phyloP scores from a whole-genome alignment of 1,140 invertebrate species.

The Babylonia areolata region DNA sequence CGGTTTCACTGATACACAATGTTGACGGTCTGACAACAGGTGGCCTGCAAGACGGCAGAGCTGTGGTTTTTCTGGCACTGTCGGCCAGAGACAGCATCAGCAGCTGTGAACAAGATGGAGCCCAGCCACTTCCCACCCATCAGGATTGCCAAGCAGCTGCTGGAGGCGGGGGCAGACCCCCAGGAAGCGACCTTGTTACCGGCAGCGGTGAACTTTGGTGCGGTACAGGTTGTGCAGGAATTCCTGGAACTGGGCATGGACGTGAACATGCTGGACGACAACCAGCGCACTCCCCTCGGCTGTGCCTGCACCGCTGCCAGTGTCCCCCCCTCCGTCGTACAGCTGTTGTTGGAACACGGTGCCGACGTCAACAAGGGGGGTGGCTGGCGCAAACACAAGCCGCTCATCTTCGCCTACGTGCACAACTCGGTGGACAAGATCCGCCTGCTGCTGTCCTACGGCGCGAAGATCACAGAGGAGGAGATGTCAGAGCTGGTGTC shows the following conservation, averaged over 20 bases:
- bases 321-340: slow-evolving; percentile 58
- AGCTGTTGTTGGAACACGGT: slow-evolving; percentile 64
- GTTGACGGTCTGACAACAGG: neutral
- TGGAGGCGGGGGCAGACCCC: slow-evolving; percentile 61
- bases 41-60: slow-evolving; percentile 67
- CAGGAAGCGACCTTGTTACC: slow-evolving; percentile 66
- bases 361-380: slow-evolving; percentile 69
- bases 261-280: slow-evolving; percentile 69
- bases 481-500: slow-evolving; percentile 70
- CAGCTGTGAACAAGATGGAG: slow-evolving; percentile 33
- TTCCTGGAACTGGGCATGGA: slow-evolving; percentile 68
- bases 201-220: slow-evolving; percentile 65
- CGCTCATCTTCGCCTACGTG: slow-evolving; percentile 69
- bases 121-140: slow-evolving; percentile 64
- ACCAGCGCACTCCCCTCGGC: slow-evolving; percentile 65
- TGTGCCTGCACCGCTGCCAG: slow-evolving; percentile 63
- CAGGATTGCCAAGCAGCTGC: slow-evolving; percentile 64
- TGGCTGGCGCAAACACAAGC: slow-evolving; percentile 69
- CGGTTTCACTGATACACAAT: no score
- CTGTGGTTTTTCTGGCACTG: slow-evolving; percentile 69
- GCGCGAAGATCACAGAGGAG: slow-evolving; percentile 61
- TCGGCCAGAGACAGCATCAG: slow-evolving; percentile 7
- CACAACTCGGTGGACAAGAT: slow-evolving; percentile 72
- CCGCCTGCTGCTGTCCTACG: slow-evolving; percentile 65
- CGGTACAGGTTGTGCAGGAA: slow-evolving; percentile 61